These are phyloP conservation scores for Trypoxylon attenuatum DNA, from an alignment of 2,888 invertebrate species.

Conservation along the genomic window DNA sequence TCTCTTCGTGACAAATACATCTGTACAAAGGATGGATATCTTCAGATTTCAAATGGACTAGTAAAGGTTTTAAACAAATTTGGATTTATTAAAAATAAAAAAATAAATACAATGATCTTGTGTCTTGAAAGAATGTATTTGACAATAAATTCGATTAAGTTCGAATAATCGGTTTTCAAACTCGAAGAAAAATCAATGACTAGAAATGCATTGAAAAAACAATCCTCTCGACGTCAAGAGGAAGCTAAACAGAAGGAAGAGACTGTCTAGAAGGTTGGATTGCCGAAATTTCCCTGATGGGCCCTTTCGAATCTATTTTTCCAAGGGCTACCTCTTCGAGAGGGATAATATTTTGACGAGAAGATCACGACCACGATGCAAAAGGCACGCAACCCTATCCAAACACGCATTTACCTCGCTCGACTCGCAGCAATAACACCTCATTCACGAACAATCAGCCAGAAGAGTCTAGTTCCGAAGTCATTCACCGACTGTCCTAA, in stretches of 20 bases:
- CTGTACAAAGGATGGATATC: too few species aligned
- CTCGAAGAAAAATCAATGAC: too few species aligned
- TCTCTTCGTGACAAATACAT: too few species aligned
- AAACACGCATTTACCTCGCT: slow-evolving; percentile 45
- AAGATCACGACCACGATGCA: not conserved
- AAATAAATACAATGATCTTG: too few species aligned
- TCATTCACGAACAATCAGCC: slow-evolving; percentile 34
- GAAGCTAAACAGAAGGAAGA: not conserved
- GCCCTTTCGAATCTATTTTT: slow-evolving; percentile 53
- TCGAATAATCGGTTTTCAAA: too few species aligned
- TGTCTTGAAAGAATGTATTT: too few species aligned
- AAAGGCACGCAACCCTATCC: slow-evolving; percentile 29
- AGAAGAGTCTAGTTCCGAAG: not conserved
- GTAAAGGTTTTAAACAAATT: too few species aligned
- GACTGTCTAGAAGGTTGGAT: slow-evolving; percentile 17
- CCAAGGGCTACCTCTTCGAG: slow-evolving; percentile 20
- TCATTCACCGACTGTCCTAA: not conserved
- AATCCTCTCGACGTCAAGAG: too few species aligned
- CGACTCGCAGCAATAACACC: slow-evolving; percentile 41
- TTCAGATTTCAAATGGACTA: too few species aligned
- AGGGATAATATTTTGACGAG: slow-evolving; percentile 53
- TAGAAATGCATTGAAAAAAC: too few species aligned
- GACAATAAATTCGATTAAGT: too few species aligned
- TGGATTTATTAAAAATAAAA: too few species aligned
- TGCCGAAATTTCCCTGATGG: slow-evolving; percentile 33